These are phyloP conservation scores for Sebastes fasciatus DNA, from an alignment of 2,113 vertebrate genomes.

Conservation along the genomic window DNA sequence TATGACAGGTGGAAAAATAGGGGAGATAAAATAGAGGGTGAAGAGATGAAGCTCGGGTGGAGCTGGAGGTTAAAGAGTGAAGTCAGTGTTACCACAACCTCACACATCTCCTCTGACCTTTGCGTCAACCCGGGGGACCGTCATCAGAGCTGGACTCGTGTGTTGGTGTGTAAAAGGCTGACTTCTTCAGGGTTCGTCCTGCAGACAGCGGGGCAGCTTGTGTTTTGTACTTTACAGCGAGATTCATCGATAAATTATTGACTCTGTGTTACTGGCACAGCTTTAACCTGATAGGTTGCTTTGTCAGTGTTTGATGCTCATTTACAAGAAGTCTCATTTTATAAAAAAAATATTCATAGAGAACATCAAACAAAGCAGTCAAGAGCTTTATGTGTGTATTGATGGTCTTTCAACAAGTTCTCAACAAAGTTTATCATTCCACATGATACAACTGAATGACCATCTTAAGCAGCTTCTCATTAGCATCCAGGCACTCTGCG, in stretches of 20 bases:
- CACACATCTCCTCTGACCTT: slow-evolving; percentile 71
- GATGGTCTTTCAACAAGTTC: not conserved
- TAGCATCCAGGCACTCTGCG: not conserved
- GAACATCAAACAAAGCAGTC: not conserved
- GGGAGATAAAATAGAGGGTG: slow-evolving; percentile 7
- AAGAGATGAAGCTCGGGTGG: slow-evolving; percentile 38
- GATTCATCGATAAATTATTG: slow-evolving; percentile 65
- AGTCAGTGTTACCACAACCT: slow-evolving; percentile 61
- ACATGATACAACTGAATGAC: not conserved
- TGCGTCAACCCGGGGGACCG: slow-evolving; percentile 59
- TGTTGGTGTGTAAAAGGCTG: slow-evolving; percentile 16
- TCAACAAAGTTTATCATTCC: not conserved
- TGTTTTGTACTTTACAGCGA: slow-evolving; percentile 43
- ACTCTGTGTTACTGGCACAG: slow-evolving; percentile 54
- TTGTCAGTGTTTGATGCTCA: not conserved
- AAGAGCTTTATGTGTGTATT: not conserved
- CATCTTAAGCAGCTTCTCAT: not conserved
- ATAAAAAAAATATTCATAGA: not conserved
- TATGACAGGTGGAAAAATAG: slow-evolving; percentile 12
- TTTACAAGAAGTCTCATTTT: slow-evolving; percentile 31
- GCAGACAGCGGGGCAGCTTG: slow-evolving; percentile 24
- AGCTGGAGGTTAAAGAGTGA: slow-evolving; percentile 63
- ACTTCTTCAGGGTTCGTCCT: slow-evolving; percentile 26
- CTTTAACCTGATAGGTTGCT: slow-evolving; percentile 34
- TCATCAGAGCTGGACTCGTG: slow-evolving; percentile 49